phyloP scores from a whole-genome alignment of 2,888 invertebrate genomes.

The Deilephila porcellus region DNA sequence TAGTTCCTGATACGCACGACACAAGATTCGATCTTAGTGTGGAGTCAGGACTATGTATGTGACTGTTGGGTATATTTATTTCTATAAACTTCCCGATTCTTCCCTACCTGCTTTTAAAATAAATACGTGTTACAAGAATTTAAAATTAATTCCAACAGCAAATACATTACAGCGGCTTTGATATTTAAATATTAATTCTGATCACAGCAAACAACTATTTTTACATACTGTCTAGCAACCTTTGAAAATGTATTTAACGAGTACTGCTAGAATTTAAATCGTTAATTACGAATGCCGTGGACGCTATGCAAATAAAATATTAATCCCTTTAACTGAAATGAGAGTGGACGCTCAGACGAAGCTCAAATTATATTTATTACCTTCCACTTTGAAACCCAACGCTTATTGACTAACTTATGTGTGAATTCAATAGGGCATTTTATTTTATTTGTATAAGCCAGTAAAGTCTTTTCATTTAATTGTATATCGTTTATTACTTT shows the following conservation, averaged over 20 bases:
- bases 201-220: no score
- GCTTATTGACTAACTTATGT: conserved; percentile 36
- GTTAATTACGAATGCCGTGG: not conserved
- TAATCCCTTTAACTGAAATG: conserved; percentile 5
- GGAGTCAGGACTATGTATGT: no score
- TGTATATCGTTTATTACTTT: not conserved
- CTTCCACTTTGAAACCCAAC: conserved; percentile 12
- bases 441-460: not conserved
- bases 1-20: no score
- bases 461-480: not conserved
- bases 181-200: no score
- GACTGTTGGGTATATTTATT: no score
- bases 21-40: no score
- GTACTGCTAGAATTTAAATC: not conserved
- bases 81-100: no score
- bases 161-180: no score
- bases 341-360: not conserved
- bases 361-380: conserved; percentile 11
- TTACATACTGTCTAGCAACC: not conserved
- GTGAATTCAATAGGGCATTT: not conserved
- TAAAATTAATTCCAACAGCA: no score
- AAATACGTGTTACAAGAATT: no score
- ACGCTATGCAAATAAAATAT: conserved; percentile 12
- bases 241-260: not conserved
- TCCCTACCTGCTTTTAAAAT: no score